Conservation (phyloP, 2,797 vertebrate species). For the Arvicola amphibius region DNA sequence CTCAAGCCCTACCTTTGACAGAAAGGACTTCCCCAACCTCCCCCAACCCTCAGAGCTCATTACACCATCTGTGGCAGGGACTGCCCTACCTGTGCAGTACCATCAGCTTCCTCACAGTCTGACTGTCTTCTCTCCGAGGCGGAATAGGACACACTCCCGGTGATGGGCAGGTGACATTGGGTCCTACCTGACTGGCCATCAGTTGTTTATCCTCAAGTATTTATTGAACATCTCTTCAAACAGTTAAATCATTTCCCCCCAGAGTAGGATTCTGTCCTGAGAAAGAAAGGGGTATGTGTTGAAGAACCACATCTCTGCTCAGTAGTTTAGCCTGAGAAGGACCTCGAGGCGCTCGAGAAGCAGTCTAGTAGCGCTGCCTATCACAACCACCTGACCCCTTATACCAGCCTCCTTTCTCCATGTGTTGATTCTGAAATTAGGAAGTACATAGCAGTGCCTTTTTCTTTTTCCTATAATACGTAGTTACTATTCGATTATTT, state of each 20-base stretch:
- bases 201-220: neutral
- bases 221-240: neutral
- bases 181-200: neutral
- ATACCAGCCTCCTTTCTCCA: neutral
- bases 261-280: neutral
- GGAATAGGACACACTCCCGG: neutral
- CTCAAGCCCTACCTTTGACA: conserved; percentile 19
- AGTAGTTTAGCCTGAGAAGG: neutral
- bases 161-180: neutral
- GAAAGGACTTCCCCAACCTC: neutral
- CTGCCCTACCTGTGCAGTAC: neutral
- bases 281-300: neutral
- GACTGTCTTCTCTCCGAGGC: neutral
- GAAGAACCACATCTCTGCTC: neutral
- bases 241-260: neutral
- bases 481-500: neutral
- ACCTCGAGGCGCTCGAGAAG: no score
- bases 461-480: neutral
- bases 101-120: neutral
- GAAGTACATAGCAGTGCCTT: neutral
- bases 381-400: no score
- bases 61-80: neutral
- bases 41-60: neutral
- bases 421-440: neutral
- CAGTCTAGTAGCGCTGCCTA: neutral